These are phyloP conservation scores for Apamea anceps DNA, from an alignment of 2,888 invertebrate species.

Conservation along the genomic window DNA sequence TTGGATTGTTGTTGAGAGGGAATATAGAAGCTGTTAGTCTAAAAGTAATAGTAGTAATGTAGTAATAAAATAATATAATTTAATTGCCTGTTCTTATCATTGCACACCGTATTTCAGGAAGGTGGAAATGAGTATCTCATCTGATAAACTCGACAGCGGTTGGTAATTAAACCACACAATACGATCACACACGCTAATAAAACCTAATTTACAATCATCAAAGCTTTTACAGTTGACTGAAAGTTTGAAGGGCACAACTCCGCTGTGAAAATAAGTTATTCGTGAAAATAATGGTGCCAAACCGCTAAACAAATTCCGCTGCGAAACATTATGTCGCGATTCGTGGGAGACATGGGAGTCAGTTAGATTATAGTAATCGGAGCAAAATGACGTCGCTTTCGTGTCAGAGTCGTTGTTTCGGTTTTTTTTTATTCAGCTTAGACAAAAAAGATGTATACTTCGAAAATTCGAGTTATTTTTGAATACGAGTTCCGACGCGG, in stretches of 20 bases:
- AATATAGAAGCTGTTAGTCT: not conserved
- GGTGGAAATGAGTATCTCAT: conserved; percentile 2
- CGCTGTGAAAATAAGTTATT: not conserved
- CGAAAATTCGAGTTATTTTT: too few relatives aligned
- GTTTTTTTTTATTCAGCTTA: too few relatives aligned
- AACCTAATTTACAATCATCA: conserved; percentile 4
- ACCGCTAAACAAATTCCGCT: not conserved
- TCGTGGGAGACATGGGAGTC: not conserved
- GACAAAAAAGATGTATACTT: too few relatives aligned
- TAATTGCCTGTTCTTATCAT: not conserved
- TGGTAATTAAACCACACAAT: conserved; percentile 28
- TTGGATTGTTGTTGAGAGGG: not conserved
- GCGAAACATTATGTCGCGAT: not conserved
- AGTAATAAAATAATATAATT: not conserved
- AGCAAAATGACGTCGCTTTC: not conserved
- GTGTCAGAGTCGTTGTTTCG: too few relatives aligned
- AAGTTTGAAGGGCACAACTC: not conserved
- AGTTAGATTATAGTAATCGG: not conserved
- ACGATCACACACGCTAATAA: conserved; percentile 11
- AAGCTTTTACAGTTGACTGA: not conserved
- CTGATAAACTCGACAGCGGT: conserved; percentile 22
- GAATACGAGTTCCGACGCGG: too few relatives aligned
- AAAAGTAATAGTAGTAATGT: not conserved
- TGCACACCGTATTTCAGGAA: not conserved
- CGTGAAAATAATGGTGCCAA: not conserved